These are phyloP conservation scores for Dolichoris vasculosae DNA, from an alignment of 1,140 invertebrate genomes.

Conservation along the genomic window DNA sequence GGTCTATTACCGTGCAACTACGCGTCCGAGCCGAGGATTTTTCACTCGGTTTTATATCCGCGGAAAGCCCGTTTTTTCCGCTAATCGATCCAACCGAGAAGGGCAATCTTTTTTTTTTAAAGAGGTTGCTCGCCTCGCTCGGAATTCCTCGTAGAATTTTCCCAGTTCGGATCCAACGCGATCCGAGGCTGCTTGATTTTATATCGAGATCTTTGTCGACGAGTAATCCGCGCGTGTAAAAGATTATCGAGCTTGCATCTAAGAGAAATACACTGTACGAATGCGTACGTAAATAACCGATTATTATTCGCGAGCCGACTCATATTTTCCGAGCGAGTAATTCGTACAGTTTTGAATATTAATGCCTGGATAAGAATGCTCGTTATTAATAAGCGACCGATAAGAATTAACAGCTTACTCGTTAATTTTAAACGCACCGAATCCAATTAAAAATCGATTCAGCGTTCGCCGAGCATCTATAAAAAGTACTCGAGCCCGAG, in stretches of 20 bases:
- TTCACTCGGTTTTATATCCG: not conserved
- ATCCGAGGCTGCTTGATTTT: not conserved
- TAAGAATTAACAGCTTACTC: not conserved
- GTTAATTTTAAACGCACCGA: not conserved
- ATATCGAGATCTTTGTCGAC: constrained; percentile 7
- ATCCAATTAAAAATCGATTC: constrained; percentile 11
- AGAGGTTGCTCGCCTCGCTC: not conserved
- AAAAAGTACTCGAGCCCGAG: not conserved
- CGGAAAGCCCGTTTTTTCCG: not conserved
- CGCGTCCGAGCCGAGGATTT: not conserved
- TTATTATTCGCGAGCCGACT: not conserved
- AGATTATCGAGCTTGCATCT: not conserved
- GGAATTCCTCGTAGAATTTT: not conserved
- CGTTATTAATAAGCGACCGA: constrained; percentile 22
- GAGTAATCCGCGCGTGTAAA: not conserved
- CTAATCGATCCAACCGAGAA: not conserved
- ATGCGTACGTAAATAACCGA: constrained; percentile 3
- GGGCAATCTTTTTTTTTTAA: not conserved
- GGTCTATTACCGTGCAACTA: not conserved
- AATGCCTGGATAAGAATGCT: not conserved
- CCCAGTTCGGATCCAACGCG: not conserved
- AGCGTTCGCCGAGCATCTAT: not conserved
- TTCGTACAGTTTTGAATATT: not conserved
- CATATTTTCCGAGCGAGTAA: not conserved
- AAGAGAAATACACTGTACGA: not conserved